Conservation (phyloP, 2,113 vertebrate genomes). For the Labeo rohita region DNA sequence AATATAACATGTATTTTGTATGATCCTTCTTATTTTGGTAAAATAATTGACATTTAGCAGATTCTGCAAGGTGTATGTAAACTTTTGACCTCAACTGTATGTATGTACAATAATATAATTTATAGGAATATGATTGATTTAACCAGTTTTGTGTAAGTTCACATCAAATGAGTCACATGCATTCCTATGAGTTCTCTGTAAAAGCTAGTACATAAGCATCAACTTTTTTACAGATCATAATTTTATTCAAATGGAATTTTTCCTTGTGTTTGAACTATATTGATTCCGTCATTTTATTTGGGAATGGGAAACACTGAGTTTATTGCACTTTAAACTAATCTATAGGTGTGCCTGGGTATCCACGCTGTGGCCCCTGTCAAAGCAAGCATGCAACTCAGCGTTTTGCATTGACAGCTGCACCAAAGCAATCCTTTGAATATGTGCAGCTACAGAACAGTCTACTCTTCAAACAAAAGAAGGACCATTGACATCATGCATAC, state of each 20-base stretch:
- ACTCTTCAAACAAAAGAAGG: conserved; percentile 71
- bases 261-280: not conserved
- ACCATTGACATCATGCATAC: conserved; percentile 41
- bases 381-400: conserved; percentile 75
- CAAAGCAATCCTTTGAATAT: conserved; percentile 75
- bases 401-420: conserved; percentile 71
- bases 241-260: not conserved
- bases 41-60: too few species aligned
- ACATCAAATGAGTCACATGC: too few species aligned
- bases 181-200: not conserved
- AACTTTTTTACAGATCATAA: not conserved
- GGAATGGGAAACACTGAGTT: not conserved
- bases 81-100: too few species aligned
- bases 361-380: conserved; percentile 61
- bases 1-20: too few species aligned
- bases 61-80: too few species aligned
- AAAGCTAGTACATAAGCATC: not conserved
- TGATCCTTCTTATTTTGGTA: too few species aligned
- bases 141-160: not conserved
- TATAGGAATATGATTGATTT: not conserved
- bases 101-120: not conserved
- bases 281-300: not conserved
- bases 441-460: conserved; percentile 70
- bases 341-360: not conserved
- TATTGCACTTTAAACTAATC: conserved; percentile 15